Conservation (phyloP, 2,113 vertebrate species). For the Meriones unguiculatus region DNA sequence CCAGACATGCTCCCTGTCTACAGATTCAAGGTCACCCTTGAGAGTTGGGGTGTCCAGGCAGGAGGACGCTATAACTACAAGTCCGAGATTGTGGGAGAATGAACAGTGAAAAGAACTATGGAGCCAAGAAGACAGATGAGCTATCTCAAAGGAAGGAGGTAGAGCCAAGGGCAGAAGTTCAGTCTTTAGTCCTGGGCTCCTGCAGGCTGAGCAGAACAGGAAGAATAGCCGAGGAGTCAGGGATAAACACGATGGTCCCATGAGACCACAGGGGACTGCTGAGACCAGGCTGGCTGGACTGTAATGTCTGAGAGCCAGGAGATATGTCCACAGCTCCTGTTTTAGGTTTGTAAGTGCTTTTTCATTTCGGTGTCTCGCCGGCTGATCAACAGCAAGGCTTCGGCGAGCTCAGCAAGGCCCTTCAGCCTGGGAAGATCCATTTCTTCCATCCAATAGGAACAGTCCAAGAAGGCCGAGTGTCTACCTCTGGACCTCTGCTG, state of each 20-base stretch:
- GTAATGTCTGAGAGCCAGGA: not conserved
- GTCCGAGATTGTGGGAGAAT: not conserved
- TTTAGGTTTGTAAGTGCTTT: conserved; percentile 17
- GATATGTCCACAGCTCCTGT: not conserved
- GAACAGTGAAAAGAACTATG: not conserved
- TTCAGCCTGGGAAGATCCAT: conserved; percentile 41
- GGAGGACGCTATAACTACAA: not conserved
- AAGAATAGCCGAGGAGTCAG: not conserved
- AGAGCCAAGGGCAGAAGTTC: conserved; percentile 13
- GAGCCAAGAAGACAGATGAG: not conserved
- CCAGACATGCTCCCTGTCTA: not conserved
- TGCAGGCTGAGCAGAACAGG: not conserved
- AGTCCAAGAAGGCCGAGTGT: not conserved
- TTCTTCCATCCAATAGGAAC: not conserved
- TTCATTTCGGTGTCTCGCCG: not conserved
- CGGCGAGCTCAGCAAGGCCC: not conserved
- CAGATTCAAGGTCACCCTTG: not conserved
- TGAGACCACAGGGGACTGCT: not conserved
- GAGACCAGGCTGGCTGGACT: not conserved
- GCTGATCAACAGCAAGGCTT: conserved; percentile 33
- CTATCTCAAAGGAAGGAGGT: not conserved
- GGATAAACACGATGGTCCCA: not conserved
- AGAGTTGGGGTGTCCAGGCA: not conserved
- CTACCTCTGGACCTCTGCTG: not conserved
- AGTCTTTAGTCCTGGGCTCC: not conserved